phyloP scores from a whole-genome alignment of 2,113 vertebrate species.

The Microtus ochrogaster region DNA sequence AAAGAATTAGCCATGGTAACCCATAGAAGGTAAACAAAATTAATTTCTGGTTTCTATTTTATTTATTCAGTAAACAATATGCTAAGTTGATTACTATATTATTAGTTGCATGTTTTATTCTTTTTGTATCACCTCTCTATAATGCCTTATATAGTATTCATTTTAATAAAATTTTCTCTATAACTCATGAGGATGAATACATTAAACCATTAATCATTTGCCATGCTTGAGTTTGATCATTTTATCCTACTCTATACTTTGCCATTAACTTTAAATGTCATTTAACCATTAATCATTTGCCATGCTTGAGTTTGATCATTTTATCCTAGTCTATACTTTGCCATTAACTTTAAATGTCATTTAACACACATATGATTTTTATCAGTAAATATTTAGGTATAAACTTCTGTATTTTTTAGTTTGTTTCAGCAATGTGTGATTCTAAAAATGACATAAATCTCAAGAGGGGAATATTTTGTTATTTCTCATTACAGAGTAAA shows the following conservation, averaged over 20 bases:
- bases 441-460: not conserved
- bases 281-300: not conserved
- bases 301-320: not conserved
- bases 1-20: not conserved
- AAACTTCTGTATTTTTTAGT: slow-evolving; percentile 18
- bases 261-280: not conserved
- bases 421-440: slow-evolving; percentile 20
- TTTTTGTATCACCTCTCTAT: not conserved
- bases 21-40: not conserved
- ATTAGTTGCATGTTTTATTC: not conserved
- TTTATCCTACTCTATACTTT: not conserved
- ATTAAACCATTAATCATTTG: not conserved
- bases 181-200: not conserved
- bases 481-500: slow-evolving; percentile 28
- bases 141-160: slow-evolving; percentile 12
- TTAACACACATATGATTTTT: not conserved
- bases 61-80: slow-evolving; percentile 41
- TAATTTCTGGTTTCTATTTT: not conserved
- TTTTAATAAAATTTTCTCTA: not conserved
- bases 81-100: slow-evolving; percentile 36
- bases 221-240: not conserved
- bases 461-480: not conserved
- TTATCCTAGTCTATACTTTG: not conserved
- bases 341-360: not conserved
- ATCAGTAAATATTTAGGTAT: not conserved